A percentile compares a stretch with the other conserved stretches of the same genome.
These are phyloP conservation scores for Pygocentrus nattereri DNA, from an alignment of 2,797 vertebrate species.

Conservation along the genomic window DNA sequence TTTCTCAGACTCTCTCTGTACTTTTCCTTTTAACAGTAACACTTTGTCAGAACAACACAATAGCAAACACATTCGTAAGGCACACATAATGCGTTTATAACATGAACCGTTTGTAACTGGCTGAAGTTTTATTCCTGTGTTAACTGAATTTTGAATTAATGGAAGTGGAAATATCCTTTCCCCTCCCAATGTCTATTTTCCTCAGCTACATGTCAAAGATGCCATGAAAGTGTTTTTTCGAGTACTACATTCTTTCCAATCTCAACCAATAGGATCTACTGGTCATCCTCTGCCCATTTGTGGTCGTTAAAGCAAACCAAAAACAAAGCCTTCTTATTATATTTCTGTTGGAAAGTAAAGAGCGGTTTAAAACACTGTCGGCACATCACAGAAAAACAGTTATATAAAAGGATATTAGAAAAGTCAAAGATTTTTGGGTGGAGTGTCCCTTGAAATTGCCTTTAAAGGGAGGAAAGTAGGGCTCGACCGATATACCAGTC, in stretches of 20 bases:
- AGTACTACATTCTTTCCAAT: neutral
- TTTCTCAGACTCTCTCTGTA: neutral
- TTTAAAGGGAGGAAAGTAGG: conserved; percentile 31
- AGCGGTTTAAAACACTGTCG: neutral
- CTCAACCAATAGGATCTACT: neutral
- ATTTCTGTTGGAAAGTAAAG: neutral
- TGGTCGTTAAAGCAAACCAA: neutral
- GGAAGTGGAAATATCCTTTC: too few species aligned
- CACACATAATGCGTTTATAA: conserved; percentile 28
- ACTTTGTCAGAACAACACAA: conserved; percentile 15
- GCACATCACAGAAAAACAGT: neutral
- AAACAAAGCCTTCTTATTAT: neutral
- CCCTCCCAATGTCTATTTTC: too few species aligned
- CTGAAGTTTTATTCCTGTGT: too few species aligned
- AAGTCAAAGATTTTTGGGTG: conserved; percentile 6
- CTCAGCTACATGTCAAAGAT: too few species aligned
- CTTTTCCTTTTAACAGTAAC: neutral
- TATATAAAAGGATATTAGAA: neutral
- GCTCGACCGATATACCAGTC: conserved; percentile 55
- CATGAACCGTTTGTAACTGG: conserved; percentile 21
- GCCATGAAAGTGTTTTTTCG: neutral
- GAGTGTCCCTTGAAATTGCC: conserved; percentile 8
- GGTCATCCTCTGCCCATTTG: neutral
- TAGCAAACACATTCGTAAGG: conserved; percentile 39
- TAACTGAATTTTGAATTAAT: too few species aligned